A percentile compares a stretch with the other conserved stretches of the same genome.
Conservation (phyloP, 1,140 invertebrate genomes). For the Sinonovacula constricta region DNA sequence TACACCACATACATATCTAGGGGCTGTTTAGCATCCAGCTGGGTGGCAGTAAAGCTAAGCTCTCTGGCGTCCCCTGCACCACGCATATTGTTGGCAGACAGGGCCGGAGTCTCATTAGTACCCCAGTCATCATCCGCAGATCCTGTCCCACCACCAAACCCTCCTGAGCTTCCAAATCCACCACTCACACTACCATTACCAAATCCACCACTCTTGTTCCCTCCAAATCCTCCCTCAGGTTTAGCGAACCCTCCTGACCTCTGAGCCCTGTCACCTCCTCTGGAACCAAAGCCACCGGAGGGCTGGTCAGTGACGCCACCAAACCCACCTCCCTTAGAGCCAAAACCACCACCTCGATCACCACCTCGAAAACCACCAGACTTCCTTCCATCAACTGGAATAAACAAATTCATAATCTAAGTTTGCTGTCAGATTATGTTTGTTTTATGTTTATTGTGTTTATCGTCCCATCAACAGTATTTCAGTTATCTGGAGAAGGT, state of each 20-base stretch:
- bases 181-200: constrained; percentile 8
- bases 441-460: too few species aligned
- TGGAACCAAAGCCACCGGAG: neutral
- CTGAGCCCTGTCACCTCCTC: neutral
- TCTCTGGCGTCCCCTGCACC: constrained; percentile 6
- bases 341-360: constrained; percentile 48
- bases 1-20: constrained; percentile 63
- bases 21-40: constrained; percentile 49
- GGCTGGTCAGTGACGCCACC: neutral
- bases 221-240: constrained; percentile 26
- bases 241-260: too few species aligned
- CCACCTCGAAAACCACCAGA: constrained; percentile 27
- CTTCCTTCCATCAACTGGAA: neutral
- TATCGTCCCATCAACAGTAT: too few species aligned
- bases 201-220: neutral
- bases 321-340: constrained; percentile 19
- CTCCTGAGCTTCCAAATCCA: constrained; percentile 9
- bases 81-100: neutral
- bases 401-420: too few species aligned
- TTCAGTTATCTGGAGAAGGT: too few species aligned
- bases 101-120: neutral
- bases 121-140: constrained; percentile 35
- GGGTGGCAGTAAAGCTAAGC: neutral
- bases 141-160: constrained; percentile 47
- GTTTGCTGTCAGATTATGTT: too few species aligned